Evolutionary conservation across 1,140 invertebrate genomes (phyloP).

Genomic region (Aphelinus certus): DNA sequence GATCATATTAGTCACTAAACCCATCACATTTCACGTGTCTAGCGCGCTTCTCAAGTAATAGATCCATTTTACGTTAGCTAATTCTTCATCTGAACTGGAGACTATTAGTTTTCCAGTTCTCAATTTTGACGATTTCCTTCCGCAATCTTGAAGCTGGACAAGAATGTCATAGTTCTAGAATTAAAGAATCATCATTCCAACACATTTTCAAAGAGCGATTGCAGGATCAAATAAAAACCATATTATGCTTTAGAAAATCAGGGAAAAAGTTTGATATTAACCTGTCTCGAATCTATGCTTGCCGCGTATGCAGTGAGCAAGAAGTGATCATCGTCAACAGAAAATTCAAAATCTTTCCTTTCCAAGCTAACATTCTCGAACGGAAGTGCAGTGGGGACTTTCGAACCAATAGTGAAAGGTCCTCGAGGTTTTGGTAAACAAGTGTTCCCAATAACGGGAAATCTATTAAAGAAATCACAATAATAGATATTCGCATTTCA

Average conservation of each 20-base stretch:
- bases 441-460: conserved; percentile 43
- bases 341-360: conserved; percentile 43
- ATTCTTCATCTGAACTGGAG: conserved; percentile 38
- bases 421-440: conserved; percentile 46
- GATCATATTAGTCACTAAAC: too few relatives aligned
- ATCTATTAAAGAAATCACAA: conserved; percentile 34
- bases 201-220: neutral
- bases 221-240: neutral
- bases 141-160: neutral
- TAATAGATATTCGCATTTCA: neutral
- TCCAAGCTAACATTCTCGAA: conserved; percentile 51
- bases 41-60: conserved; percentile 48
- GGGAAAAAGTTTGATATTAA: conserved; percentile 5
- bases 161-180: conserved; percentile 36
- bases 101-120: conserved; percentile 46
- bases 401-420: conserved; percentile 41
- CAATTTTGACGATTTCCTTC: conserved; percentile 9
- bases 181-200: conserved; percentile 2
- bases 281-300: conserved; percentile 42
- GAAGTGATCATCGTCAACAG: conserved; percentile 44
- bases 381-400: conserved; percentile 27
- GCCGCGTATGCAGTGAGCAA: neutral
- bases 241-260: too few relatives aligned
- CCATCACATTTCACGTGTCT: neutral
- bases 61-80: conserved; percentile 46